Evolutionary conservation across 2,888 invertebrate genomes (phyloP), one percentile per base, ranked within the genome.

Genomic region (Amiota mariae): DNA sequence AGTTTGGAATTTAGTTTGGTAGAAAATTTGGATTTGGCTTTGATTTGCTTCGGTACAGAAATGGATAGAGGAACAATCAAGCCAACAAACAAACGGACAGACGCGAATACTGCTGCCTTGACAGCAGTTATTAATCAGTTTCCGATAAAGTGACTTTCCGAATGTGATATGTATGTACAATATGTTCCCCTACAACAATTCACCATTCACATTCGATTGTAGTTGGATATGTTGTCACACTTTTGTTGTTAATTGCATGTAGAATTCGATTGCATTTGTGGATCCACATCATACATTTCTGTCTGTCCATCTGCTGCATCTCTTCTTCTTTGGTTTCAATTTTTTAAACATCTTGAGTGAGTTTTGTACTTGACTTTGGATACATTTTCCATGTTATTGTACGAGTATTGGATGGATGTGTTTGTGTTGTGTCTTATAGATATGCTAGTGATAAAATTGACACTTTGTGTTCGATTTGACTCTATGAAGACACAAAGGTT

Each of bases 111-210:
- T 78, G 70, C 74, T 78, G 74, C 78, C 75, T 80, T 84, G 88
- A 85, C 88, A 87, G 80, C 76, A 75, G 83, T 85, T 86, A 89
- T 88, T 89, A 88, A 88, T 88, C 89, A 89, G 82, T 81, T 87
- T 85, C 85, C 88, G 85, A 89, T 89, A 87, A 82, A 85, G 80
- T 82, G 82, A 81, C 79, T 82, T 82, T 85, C 86, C 63, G 77
- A 81, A 83, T 80, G 75, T 77, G 78, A 59, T 20, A n/a, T n/a
- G n/a, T n/a, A n/a, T n/a, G n/a, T n/a, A n/a, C n/a, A n/a, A n/a
- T n/a, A 18, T 59, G 59, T 11, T 59, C 59, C 18, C 59, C 20
- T 59, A 59, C 54, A 36, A 36, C 36, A 61, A 61, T 61, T 9
- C 20, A 61, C 13, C 13, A n/a, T 15, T 54, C 8, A n/a, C 8